phyloP scores from a whole-genome alignment of 35 echinoderm and acorn worm genomes.

The Chiridota heheva region DNA sequence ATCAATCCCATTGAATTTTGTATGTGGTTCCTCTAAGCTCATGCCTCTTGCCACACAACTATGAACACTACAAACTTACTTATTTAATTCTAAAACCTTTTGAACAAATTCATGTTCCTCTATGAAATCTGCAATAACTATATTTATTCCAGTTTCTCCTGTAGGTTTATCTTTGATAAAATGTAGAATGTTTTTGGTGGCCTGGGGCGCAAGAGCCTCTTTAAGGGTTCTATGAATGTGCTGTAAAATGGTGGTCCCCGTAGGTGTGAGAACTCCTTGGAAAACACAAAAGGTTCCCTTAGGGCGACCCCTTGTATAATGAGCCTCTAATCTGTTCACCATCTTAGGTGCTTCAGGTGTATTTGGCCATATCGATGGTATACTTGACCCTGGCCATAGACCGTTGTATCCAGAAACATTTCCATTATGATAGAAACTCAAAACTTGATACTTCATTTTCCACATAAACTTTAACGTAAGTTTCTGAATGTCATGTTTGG shows the following conservation, averaged over 20 bases:
- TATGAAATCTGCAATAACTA: conserved; percentile 81
- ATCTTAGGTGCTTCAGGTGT: conserved; percentile 73
- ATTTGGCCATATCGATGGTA: conserved; percentile 69
- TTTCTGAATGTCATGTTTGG: conserved; percentile 38
- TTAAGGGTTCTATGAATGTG: conserved; percentile 48
- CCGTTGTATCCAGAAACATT: neutral
- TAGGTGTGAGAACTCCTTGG: conserved; percentile 76
- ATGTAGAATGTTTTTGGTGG: conserved; percentile 61
- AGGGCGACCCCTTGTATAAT: conserved; percentile 62
- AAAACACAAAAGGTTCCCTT: conserved; percentile 58
- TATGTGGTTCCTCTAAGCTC: too few relatives aligned
- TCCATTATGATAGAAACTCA: conserved; percentile 61
- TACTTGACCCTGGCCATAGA: conserved; percentile 36
- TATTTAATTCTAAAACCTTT: conserved; percentile 56
- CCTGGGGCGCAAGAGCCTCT: conserved; percentile 42
- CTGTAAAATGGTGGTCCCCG: conserved; percentile 71
- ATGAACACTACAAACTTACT: neutral
- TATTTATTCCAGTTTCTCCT: conserved; percentile 64
- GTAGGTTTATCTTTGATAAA: conserved; percentile 65
- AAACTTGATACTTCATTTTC: conserved; percentile 55
- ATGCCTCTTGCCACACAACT: too few relatives aligned
- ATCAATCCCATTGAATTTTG: too few relatives aligned
- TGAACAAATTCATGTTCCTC: conserved; percentile 63
- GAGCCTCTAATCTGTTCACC: conserved; percentile 67
- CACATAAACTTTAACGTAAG: conserved; percentile 62